Evolutionary conservation across 2,888 invertebrate genomes (phyloP).

Genomic region (Eupeodes luniger): DNA sequence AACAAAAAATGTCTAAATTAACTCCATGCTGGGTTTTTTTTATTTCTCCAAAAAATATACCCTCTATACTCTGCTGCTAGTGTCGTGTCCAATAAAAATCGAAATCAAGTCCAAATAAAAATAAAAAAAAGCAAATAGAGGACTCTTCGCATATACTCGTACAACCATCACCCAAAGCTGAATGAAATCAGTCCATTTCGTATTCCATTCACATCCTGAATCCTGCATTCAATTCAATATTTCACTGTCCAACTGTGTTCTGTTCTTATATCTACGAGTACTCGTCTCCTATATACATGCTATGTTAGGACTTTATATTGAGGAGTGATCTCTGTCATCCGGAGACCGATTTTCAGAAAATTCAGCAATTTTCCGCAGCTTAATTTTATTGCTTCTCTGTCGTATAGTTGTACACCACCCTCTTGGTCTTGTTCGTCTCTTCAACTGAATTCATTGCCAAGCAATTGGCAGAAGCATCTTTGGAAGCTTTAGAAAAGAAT

Average conservation of each 20-base stretch:
- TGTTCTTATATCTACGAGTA: background rate
- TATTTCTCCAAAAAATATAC: background rate
- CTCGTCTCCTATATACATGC: too few relatives aligned
- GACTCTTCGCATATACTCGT: too few relatives aligned
- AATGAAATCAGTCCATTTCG: slow-evolving; percentile 35
- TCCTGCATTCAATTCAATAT: slow-evolving; percentile 63
- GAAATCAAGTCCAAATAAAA: background rate
- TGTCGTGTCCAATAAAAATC: background rate
- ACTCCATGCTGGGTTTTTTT: slow-evolving; percentile 18
- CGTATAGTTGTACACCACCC: too few relatives aligned
- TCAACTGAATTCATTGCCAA: slow-evolving; percentile 22
- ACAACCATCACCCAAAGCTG: background rate
- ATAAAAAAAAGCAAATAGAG: background rate
- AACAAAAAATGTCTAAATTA: slow-evolving; percentile 20
- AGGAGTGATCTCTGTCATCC: slow-evolving; percentile 58
- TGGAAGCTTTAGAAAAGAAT: background rate
- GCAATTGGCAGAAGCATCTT: slow-evolving; percentile 29
- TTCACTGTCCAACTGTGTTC: slow-evolving; percentile 66
- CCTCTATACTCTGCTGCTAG: background rate
- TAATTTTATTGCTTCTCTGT: slow-evolving; percentile 67
- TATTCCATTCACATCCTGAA: slow-evolving; percentile 64
- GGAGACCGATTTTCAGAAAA: slow-evolving; percentile 63
- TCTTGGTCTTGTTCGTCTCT: rapidly evolving
- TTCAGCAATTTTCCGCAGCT: slow-evolving; percentile 74
- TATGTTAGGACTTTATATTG: background rate